Evolutionary conservation across 2,113 vertebrate species (phyloP).

Genomic region (Centrocercus urophasianus): DNA sequence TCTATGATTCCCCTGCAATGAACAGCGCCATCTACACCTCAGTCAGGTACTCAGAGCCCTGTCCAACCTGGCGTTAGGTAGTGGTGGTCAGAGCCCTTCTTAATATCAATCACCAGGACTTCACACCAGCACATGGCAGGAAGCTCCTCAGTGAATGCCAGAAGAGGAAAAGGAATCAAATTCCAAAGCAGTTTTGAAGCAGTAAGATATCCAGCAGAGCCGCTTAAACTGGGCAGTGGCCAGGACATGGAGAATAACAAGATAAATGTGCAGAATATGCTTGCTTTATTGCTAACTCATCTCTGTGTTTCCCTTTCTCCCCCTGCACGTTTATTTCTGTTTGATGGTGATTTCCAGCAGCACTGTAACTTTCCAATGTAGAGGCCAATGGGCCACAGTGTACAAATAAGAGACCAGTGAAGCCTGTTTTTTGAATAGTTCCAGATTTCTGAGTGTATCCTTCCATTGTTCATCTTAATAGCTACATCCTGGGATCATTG

Average conservation of each 20-base stretch:
- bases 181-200: background rate
- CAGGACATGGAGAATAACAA: background rate
- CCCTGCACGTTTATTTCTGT: background rate
- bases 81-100: background rate
- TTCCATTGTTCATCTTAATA: slow-evolving; percentile 22
- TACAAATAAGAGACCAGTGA: background rate
- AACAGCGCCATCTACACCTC: no score
- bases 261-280: slow-evolving; percentile 19
- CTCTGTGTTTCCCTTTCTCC: background rate
- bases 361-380: background rate
- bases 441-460: slow-evolving; percentile 55
- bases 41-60: no score
- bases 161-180: background rate
- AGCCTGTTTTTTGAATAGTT: slow-evolving; percentile 32
- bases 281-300: background rate
- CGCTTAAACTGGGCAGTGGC: background rate
- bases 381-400: background rate
- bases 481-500: background rate
- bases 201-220: slow-evolving; percentile 18
- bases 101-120: background rate
- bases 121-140: background rate
- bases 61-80: background rate
- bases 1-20: no score
- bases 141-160: background rate
- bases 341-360: slow-evolving; percentile 30